Evolutionary conservation across 2,113 vertebrate genomes (phyloP), one percentile per base, ranked within the genome.

Genomic region (Etheostoma spectabile): DNA sequence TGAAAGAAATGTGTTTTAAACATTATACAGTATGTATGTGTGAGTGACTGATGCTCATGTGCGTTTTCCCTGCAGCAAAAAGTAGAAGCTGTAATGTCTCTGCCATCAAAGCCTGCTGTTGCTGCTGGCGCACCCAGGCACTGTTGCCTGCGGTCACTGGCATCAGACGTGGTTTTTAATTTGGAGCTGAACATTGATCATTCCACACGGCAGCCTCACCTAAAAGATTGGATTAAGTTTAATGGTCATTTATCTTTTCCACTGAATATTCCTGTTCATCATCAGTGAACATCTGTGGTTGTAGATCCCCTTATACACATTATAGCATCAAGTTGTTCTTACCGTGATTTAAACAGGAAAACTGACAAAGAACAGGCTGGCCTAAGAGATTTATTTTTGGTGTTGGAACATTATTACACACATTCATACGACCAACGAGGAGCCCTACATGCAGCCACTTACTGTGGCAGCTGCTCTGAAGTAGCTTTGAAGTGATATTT

Each of bases 61-160:
- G 57, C 22, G 74, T 79, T 82, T 68, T 48, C 27, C 77, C 77
- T 80, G 77, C 72, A 79, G 87, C 79, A 82, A 16, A 62, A 46
- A 77, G 51, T 6, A 22, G 12, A 30, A 33, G 60, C 73, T 78
- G 27, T 62, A 74, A 75, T 51, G 45, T 53, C 56, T 35, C n/a
- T 10, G 56, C 77, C 64, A 77, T 91, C 72, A 89, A 92, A 62
- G 59, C 74, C 80, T 78, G 74, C 78, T 81, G 85, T 42, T 65
- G 56, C 74, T 73, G 24, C 60, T 27, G 79, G 27, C 59, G 12
- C 69, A 66, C 69, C 61, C 59, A 14, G 30, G 62, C 59, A 12
- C 76, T 30, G 64, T 24, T 79, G 81, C 74, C 84, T 82, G 45
- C n/a, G 70, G 30, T 77, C 70, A 38, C 84, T 83, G 77, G 69